Base-by-base conservation (phyloP, 2,888 invertebrate species). In the Polymixis flavicincta region DNA sequence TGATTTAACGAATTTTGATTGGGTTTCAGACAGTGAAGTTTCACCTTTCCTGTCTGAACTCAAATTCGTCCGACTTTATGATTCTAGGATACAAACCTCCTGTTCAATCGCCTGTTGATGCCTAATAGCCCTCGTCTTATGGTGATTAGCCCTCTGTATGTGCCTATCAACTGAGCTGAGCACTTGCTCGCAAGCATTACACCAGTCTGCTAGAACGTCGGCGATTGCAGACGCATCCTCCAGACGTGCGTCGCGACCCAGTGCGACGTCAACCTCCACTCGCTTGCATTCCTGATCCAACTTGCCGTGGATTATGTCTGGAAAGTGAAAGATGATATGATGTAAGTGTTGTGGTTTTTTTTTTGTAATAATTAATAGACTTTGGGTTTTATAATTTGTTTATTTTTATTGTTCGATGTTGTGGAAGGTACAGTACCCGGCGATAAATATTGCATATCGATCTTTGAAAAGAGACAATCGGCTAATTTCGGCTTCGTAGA, bases 281-380 rank as follows among this genome's bases (percentile, higher is more conserved):
- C 98, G 98, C 87, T 98, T 98, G 93, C 99, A 99, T 91, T 99
- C 98, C 93, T 99, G 99, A 94, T 99, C 99, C 84, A 99, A 95
- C 95, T 99, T 99, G 4, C 99, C 99, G 87, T 98, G 98, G 87
- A 99, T 99, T 85, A 99, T 98, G 92, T 99, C 99, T 98, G 94
- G 0, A 96, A 89, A 37, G n/a, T 64, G 1, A 19, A 52, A 17
- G 8, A 1, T 22, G n/a, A 9, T 60, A 32, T 14, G 0, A 25
- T 52, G 17, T 65, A 25, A 45, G 1, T 50, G 9, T 32, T 17
- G 0, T 57, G 9, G n/a, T n/a, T n/a, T n/a, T 9, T 59, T 32
- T 32, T 17, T 17, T 50, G 6, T 50, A 50, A 7, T 50, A 17
- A 48, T 48, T n/a, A 50, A 19, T 17, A 48, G 17, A 17, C 6